A percentile compares a stretch with the other conserved stretches of the same genome.
Conservation (phyloP, 2,113 vertebrate genomes). For the Scartelaos histophorus region DNA sequence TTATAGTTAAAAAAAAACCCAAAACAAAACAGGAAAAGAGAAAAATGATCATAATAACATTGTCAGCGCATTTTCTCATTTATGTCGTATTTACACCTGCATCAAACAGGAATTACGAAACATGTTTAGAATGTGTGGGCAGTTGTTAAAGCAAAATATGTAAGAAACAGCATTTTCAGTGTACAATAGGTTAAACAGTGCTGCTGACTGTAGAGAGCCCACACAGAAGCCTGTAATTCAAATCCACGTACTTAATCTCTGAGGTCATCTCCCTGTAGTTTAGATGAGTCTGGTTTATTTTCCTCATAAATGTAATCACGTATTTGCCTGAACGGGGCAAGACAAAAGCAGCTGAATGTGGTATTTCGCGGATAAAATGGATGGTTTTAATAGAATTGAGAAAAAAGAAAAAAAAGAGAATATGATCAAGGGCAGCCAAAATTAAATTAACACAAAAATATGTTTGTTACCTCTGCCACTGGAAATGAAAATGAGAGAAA, state of each 20-base stretch:
- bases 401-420: neutral
- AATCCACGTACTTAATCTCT: neutral
- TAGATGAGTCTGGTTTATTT: constrained; percentile 2
- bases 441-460: neutral
- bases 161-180: neutral
- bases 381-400: neutral
- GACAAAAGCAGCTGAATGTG: neutral
- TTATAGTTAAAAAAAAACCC: too few relatives aligned
- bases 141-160: neutral
- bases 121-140: neutral
- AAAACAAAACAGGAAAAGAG: too few relatives aligned
- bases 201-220: constrained; percentile 8
- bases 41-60: neutral
- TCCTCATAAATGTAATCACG: neutral
- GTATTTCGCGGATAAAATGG: neutral
- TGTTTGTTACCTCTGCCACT: neutral
- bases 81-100: too few relatives aligned
- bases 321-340: neutral
- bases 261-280: neutral
- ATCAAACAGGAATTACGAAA: neutral
- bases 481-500: neutral
- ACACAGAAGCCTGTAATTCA: neutral
- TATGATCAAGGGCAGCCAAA: neutral
- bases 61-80: neutral
- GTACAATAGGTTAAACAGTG: constrained; percentile 7